Evolutionary conservation across 2,888 invertebrate genomes (phyloP).

Genomic region (Ophion slaviceki): DNA sequence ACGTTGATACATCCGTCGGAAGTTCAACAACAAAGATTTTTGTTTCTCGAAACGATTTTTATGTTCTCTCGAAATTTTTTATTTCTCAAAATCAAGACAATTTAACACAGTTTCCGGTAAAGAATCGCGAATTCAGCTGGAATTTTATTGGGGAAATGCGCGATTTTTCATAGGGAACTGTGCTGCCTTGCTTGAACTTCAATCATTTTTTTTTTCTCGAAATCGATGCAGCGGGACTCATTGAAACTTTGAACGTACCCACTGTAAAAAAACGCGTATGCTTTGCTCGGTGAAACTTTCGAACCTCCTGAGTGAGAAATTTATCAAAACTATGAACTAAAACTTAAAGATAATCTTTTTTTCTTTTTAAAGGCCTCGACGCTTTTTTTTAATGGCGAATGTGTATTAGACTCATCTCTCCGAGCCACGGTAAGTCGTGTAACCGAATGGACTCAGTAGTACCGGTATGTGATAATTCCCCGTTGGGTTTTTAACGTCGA

Average conservation of each 20-base stretch:
- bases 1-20: neutral
- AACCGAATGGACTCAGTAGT: conserved; percentile 90
- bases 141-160: neutral
- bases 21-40: neutral
- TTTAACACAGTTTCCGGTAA: neutral
- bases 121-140: neutral
- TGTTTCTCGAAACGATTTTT: no score
- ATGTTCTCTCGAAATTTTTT: no score
- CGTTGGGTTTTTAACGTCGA: conserved; percentile 87
- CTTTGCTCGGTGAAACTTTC: neutral
- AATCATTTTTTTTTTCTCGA: neutral
- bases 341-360: neutral
- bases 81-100: neutral
- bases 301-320: neutral
- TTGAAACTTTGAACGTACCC: neutral
- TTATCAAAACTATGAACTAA: neutral
- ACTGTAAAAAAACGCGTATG: neutral
- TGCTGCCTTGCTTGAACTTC: neutral
- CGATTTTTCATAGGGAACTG: neutral
- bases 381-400: neutral
- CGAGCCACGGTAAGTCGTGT: conserved; percentile 90
- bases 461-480: conserved; percentile 91
- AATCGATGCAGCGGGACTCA: neutral
- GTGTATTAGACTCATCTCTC: conserved; percentile 78
- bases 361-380: conserved; percentile 36